These are phyloP conservation scores for Prunella himalayana DNA, from an alignment of 2,113 vertebrate genomes.

Conservation along the genomic window DNA sequence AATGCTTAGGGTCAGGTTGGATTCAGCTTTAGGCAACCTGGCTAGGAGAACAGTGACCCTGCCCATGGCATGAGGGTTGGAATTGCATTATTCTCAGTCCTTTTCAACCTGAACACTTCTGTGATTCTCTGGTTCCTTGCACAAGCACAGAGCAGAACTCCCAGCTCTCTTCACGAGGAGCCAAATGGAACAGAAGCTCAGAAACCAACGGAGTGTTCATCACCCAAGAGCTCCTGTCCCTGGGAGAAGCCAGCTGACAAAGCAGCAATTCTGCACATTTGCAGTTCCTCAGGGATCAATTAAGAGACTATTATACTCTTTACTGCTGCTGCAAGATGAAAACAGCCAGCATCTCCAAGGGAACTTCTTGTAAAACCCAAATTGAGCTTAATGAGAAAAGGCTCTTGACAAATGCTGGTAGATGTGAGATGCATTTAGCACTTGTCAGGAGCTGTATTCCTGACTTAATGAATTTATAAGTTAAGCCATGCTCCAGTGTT, in stretches of 20 bases:
- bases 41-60: background rate
- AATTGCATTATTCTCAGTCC: background rate
- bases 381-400: background rate
- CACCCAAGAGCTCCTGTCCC: background rate
- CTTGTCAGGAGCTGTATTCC: background rate
- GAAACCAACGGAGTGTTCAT: background rate
- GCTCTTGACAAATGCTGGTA: background rate
- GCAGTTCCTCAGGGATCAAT: background rate
- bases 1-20: background rate
- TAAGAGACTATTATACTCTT: background rate
- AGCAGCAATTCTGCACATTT: background rate
- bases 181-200: background rate
- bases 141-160: background rate
- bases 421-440: background rate
- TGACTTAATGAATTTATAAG: background rate
- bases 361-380: background rate
- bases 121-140: background rate
- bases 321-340: background rate
- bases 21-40: fast-evolving
- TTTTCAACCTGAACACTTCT: background rate
- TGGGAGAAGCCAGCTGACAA: background rate
- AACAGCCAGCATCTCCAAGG: background rate
- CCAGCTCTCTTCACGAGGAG: background rate
- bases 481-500: background rate
- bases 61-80: fast-evolving